Evolutionary conservation across 2,888 invertebrate species (phyloP), one percentile per base, ranked within the genome.

Genomic region (Boloria euphrosyne): DNA sequence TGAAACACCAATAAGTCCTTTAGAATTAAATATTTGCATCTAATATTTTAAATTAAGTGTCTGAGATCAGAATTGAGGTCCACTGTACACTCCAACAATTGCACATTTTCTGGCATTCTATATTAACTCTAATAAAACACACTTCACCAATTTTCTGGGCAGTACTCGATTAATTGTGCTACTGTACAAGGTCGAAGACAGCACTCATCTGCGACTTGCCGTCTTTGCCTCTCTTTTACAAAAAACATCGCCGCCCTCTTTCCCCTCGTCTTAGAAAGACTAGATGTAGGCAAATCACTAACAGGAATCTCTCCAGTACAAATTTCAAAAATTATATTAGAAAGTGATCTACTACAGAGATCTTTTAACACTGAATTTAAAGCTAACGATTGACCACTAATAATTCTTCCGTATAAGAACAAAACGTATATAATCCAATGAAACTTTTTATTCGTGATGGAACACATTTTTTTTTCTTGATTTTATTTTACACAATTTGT

Each of bases 141-240:
- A 63, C 13, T 75, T 88, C 86, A 89, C 87, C 87, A 89, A 65
- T 80, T 81, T 44, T 88, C 86, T 13, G 89, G 87, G 72, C 91
- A 91, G 68, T 89, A 90, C 51, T 86, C 78, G 16, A 89, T 72
- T n/a, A 91, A 73, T 69, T 89, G 81, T 3, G 84, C 77, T 14
- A 90, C 75, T 0, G 86, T 82, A 65, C 91, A 91, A 0, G 87
- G 74, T 13, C 74, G 77, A 2, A 77, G 65, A 66, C 91, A 91
- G 73, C 91, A 91, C 66, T 88, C 84, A 50, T 87, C 81, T 0
- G 75, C 85, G 3, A 90, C 74, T 68, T 83, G 84, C 57, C 87
- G 78, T 70, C 79, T 85, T 27, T 81, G 65, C 65, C 87, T 80
- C 57, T 79, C 78, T 66, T 73, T 81, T 10, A 73, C 75, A 22